Percentiles rank a stretch among this genome's conserved stretches.
Conservation (phyloP, 2,888 invertebrate genomes). For the Buathra laborator region DNA sequence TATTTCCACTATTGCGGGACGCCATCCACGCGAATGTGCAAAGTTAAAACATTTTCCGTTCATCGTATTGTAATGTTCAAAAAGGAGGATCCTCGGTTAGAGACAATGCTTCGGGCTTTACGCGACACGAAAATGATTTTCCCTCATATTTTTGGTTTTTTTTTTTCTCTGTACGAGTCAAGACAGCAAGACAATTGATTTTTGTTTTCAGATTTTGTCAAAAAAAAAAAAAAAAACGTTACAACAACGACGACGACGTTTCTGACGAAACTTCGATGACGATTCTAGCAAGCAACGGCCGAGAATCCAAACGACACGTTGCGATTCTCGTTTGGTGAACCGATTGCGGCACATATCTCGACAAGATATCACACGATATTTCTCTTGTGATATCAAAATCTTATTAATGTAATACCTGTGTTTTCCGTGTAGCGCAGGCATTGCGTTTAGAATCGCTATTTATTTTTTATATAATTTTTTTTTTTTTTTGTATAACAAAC, state of each 20-base stretch:
- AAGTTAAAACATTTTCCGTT: constrained; percentile 33
- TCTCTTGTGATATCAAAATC: constrained; percentile 44
- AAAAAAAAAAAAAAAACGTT: background rate
- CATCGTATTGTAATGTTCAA: background rate
- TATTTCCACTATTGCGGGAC: constrained; percentile 28
- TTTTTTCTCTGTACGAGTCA: constrained; percentile 6
- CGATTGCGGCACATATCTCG: constrained; percentile 43
- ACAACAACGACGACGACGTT: constrained; percentile 2
- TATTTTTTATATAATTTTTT: constrained; percentile 15
- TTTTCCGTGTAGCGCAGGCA: constrained; percentile 72
- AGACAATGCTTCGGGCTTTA: background rate
- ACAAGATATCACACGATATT: constrained; percentile 30
- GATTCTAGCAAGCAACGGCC: background rate
- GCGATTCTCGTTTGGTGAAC: constrained; percentile 14
- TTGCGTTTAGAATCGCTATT: constrained; percentile 58
- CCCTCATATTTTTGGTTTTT: background rate
- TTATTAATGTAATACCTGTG: constrained; percentile 70
- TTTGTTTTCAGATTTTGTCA: constrained; percentile 2
- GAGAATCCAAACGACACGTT: constrained; percentile 27
- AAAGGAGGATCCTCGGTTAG: background rate
- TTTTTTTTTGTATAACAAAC: constrained; percentile 48
- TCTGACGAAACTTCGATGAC: constrained; percentile 26
- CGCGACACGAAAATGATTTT: constrained; percentile 39
- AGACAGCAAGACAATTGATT: constrained; percentile 19
- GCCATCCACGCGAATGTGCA: constrained; percentile 32